Evolutionary conservation across 2,113 vertebrate species (phyloP).

Genomic region (Balaeniceps rex): DNA sequence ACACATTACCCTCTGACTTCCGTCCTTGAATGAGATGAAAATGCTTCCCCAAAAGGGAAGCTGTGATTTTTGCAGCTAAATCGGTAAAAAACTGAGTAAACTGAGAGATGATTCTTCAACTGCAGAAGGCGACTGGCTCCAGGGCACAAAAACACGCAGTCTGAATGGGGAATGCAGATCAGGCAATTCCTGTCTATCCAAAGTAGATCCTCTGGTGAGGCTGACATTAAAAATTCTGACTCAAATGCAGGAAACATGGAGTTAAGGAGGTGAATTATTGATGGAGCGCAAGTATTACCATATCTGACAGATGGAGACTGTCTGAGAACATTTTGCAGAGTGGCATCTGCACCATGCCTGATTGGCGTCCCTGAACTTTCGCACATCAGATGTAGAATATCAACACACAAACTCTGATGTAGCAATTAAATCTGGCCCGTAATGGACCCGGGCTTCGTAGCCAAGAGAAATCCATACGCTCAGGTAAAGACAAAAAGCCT

Average conservation of each 20-base stretch:
- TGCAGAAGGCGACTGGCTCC: background rate
- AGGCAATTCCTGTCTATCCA: background rate
- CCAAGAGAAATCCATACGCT: background rate
- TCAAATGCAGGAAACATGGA: background rate
- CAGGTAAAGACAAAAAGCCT: background rate
- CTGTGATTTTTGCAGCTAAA: background rate
- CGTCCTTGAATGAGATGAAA: background rate
- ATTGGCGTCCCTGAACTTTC: slow-evolving; percentile 35
- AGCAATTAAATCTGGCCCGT: slow-evolving; percentile 14
- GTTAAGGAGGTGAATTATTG: background rate
- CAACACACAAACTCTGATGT: background rate
- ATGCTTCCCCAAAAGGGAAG: background rate
- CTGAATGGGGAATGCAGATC: background rate
- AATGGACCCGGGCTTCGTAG: background rate
- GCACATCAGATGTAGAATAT: slow-evolving; percentile 14
- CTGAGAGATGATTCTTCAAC: background rate
- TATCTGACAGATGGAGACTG: slow-evolving; percentile 62
- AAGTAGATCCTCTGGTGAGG: background rate
- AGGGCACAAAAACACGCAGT: background rate
- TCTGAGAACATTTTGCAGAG: slow-evolving; percentile 30
- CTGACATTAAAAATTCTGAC: background rate
- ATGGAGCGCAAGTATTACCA: background rate
- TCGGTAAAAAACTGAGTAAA: background rate
- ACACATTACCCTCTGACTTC: background rate
- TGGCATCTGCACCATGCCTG: background rate